Base-by-base conservation (phyloP, 2,888 invertebrate species). In the Drosophila pseudotalamancana region DNA sequence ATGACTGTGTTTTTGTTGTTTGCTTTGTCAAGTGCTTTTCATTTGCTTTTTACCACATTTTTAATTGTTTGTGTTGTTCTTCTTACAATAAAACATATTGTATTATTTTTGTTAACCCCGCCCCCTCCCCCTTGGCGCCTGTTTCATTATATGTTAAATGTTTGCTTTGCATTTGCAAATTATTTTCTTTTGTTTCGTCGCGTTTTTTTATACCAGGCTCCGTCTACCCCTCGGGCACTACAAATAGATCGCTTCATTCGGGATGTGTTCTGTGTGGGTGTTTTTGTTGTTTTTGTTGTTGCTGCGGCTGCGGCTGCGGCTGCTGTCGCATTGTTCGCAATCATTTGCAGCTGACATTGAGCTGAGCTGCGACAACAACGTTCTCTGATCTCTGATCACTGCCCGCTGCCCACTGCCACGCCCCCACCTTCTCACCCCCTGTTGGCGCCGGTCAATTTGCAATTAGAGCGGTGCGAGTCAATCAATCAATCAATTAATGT, bases 401-500 rank as follows among this genome's bases (percentile, higher is more conserved):
- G 37, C 42, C 42, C 61, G 55, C 40, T 64, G 77, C 42, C 42
- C 61, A 59, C 40, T 64, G 77, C 73, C 72, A 77, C 75, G 68
- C 78, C 81, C 50, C 16, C 18, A 5, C 3, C 3, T 23, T 1
- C 1, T 2, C 12, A 12, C 29, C 46, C 12, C 5, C 46, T 4
- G 14, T 19, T 23, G 68, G 80, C 79, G 83, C 79, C 61, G 78
- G 76, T 67, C 83, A 79, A 53, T 69, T 77, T 63, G 68, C 81
- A 77, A 81, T 81, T 81, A 71, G 45, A 71, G 74, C 61, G 49
- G 51, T 64, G 77, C 72, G 65, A 85, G 86, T 82, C 79, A 87
- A 82, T 87, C 83, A 85, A 83, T 83, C 84, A 83, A 83, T 83
- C 83, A 83, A 83, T 87, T 87, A 87, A 77, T 63, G 60, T 64